phyloP scores from a whole-genome alignment of 1,140 invertebrate species.

The Antheraea mylitta region DNA sequence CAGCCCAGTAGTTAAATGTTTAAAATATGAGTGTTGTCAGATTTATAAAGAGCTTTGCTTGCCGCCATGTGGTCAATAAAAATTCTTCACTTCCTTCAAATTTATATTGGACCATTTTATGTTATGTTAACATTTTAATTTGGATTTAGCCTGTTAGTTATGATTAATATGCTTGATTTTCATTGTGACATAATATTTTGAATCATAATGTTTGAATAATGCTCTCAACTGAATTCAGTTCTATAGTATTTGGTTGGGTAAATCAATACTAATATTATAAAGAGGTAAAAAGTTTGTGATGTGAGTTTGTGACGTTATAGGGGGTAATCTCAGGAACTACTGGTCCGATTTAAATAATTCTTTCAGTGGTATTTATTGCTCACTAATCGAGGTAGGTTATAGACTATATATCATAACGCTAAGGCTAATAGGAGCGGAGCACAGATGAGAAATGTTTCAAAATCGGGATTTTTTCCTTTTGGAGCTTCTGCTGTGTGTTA shows the following conservation, averaged over 20 bases:
- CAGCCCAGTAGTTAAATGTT: slow-evolving; percentile 44
- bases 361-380: no score
- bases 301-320: no score
- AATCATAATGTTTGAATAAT: background rate
- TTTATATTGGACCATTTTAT: slow-evolving; percentile 21
- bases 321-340: no score
- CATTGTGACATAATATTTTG: background rate
- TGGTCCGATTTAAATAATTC: no score
- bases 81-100: slow-evolving; percentile 32
- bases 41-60: slow-evolving; percentile 32
- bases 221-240: background rate
- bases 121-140: slow-evolving; percentile 3
- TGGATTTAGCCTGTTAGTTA: background rate
- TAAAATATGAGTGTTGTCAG: slow-evolving; percentile 55
- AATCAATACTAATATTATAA: no score
- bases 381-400: no score
- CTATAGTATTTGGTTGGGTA: background rate
- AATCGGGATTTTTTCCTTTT: no score
- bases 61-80: slow-evolving; percentile 34
- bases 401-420: no score
- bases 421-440: no score
- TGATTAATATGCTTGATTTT: background rate
- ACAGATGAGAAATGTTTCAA: no score
- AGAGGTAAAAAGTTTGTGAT: no score
- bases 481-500: no score